Evolutionary conservation across 2,888 invertebrate species (phyloP).

Genomic region (Patella pellucida): DNA sequence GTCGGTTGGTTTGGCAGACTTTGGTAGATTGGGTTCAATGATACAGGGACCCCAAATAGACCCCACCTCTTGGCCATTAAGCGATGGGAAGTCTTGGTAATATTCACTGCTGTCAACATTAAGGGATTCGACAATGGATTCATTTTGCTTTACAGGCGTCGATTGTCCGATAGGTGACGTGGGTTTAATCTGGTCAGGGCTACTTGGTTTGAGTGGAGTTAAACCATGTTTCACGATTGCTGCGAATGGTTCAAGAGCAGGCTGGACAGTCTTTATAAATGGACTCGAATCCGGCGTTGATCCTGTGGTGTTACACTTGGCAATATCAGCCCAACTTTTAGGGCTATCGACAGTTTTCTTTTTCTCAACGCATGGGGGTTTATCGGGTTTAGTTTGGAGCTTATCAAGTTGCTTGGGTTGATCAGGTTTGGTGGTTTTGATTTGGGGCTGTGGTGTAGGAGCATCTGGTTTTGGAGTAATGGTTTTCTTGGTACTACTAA

Average conservation of each 20-base stretch:
- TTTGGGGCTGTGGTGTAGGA: not conserved
- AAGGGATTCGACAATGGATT: not conserved
- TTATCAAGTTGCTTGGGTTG: not conserved
- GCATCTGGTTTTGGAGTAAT: not conserved
- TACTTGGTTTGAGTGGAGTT: not conserved
- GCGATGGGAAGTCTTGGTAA: not conserved
- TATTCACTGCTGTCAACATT: not conserved
- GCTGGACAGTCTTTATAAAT: not conserved
- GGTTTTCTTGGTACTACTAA: not conserved
- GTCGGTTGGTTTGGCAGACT: no score
- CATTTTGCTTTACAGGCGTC: not conserved
- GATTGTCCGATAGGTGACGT: not conserved
- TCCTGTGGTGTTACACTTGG: constrained; percentile 16
- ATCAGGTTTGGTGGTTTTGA: not conserved
- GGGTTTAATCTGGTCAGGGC: not conserved
- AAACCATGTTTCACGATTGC: not conserved
- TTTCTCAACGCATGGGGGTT: not conserved
- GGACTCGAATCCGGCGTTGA: not conserved
- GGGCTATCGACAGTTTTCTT: not conserved
- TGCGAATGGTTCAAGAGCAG: not conserved
- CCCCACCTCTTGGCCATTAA: not conserved
- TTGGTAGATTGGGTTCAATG: not conserved
- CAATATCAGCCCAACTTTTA: constrained; percentile 40
- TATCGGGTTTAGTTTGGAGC: not conserved
- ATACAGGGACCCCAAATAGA: not conserved